Base-by-base conservation (phyloP, 2,113 vertebrate species). In the Coptodon bakossiorum region DNA sequence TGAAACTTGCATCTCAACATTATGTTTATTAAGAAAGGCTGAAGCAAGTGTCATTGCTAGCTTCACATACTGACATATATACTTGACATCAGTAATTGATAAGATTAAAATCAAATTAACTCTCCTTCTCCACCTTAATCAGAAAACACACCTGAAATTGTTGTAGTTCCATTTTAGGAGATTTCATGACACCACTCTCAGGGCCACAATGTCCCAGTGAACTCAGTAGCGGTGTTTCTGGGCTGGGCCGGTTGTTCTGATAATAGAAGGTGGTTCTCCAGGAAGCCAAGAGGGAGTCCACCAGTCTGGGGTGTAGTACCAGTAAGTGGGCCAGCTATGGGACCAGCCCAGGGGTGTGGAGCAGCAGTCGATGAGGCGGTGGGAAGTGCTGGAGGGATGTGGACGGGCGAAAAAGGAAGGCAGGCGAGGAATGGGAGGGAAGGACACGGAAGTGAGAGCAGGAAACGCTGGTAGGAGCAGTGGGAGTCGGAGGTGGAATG, bases 261-360 rank as follows among this genome's bases (percentile, higher is more conserved):
- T 95, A 96, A 96, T 97, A 93, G 97, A 97, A 97, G 95, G 96
- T 96, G 94, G 96, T 96, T 94, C 93, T 93, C 80, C 94, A 94
- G 96, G 96, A 97, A 96, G 91, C 90, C 84, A 91, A 94, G 93
- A 96, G 97, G 96, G 95, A 93, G 93, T 95, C 96, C 94, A 96
- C 95, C 95, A 96, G 95, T 97, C 96, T 94, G 73, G 90, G 89
- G 88, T 24, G 88, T 80, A 38, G 91, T 45, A 93, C 92, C 61
- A 27, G 86, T 11, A 81, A 73, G 63, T 76, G 73, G 94, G 93
- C 82, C 86, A 61, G 84, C 73, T 34, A 92, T 93, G 92, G 93
- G 82, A 80, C 54, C 12, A 40, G 82, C 61, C 54, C 84, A 84
- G 38, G 54, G 85, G 89, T 93, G 95, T 93, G 76, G 80, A 34